Conservation (phyloP, 2,888 invertebrate genomes). For the Ophion slaviceki region DNA sequence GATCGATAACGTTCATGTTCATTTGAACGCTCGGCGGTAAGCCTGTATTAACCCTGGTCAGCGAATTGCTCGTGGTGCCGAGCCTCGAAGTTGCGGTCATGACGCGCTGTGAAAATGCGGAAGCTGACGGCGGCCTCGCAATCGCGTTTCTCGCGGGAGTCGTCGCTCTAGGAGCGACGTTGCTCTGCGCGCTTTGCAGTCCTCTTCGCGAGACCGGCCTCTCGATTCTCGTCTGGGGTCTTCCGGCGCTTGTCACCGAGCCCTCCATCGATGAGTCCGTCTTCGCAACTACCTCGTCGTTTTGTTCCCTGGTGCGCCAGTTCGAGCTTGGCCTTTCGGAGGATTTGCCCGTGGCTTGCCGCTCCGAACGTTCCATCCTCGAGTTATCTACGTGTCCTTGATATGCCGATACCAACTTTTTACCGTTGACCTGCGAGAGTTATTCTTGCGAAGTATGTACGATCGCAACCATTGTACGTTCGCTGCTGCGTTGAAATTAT, state of each 20-base stretch:
- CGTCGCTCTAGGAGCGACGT: constrained; percentile 69
- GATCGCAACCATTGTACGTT: no score
- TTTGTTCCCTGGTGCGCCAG: constrained; percentile 71
- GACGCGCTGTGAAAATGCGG: constrained; percentile 71
- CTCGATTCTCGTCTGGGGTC: constrained; percentile 70
- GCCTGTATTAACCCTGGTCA: constrained; percentile 72
- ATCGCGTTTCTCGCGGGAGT: constrained; percentile 73
- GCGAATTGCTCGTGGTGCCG: constrained; percentile 68
- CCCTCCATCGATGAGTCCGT: constrained; percentile 50
- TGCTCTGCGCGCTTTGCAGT: constrained; percentile 69
- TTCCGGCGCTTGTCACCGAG: constrained; percentile 65
- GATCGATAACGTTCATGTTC: constrained; percentile 85
- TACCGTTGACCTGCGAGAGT: not conserved
- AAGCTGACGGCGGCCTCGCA: constrained; percentile 77
- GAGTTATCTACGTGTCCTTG: not conserved
- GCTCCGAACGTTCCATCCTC: constrained; percentile 68
- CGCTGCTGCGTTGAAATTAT: no score
- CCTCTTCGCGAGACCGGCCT: constrained; percentile 79
- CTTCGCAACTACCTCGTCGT: constrained; percentile 20
- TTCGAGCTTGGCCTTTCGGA: constrained; percentile 74
- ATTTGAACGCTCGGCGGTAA: constrained; percentile 71
- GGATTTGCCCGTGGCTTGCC: constrained; percentile 65
- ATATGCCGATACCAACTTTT: not conserved
- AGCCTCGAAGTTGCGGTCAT: constrained; percentile 71
- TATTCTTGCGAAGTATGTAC: not conserved